Base-by-base conservation (phyloP, 2,797 vertebrate species). In the Decapterus maruadsi region DNA sequence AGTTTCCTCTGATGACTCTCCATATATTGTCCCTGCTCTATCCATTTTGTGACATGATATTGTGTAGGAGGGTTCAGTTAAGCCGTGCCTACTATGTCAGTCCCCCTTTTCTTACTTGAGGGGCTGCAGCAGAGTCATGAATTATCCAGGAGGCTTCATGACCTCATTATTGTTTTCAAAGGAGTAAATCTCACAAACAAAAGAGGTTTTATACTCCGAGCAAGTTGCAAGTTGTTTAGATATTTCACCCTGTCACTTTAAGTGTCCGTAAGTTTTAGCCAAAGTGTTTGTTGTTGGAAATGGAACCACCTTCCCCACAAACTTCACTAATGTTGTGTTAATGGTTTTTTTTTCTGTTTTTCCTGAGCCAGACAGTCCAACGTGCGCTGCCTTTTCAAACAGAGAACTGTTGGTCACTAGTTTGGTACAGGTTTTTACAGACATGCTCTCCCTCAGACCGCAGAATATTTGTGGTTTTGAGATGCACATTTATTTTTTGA, bases 1-100 rank as follows among this genome's bases (percentile, higher is more conserved):
- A 13, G 38, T 64, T 48, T 31, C 42, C 16, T 9, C 17, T 17
- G 13, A 22, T 74, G 72, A 77, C 58, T 62, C 48, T 16, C n/a
- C n/a, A n/a, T n/a, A 54, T n/a, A 17, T 36, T 36, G 48, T 73
- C 53, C 48, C 56, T 36, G 58, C 22, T 68, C 3, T 19, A 50
- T 53, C 40, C 31, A 29, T 50, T 65, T 12, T 26, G 40, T 56
- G 22, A 57, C 34, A 45, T 20, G 19, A 56, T 1, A 2, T 6
- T 45, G 45, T 77, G 57, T 31, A 54, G 36, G 55, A n/a, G 55
- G 22, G 22, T 22, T 57, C 57, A 31, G 16, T 58, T 17, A 22
- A 4, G n/a, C 56, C 14, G 59, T 22, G 26, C 4, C 17, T 54
- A 4, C 46, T 64, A 9, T 36, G 43, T 34, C 38, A 10, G 26